These are phyloP conservation scores for Forficula auricularia DNA, from an alignment of 1,140 invertebrate species.

Conservation along the genomic window DNA sequence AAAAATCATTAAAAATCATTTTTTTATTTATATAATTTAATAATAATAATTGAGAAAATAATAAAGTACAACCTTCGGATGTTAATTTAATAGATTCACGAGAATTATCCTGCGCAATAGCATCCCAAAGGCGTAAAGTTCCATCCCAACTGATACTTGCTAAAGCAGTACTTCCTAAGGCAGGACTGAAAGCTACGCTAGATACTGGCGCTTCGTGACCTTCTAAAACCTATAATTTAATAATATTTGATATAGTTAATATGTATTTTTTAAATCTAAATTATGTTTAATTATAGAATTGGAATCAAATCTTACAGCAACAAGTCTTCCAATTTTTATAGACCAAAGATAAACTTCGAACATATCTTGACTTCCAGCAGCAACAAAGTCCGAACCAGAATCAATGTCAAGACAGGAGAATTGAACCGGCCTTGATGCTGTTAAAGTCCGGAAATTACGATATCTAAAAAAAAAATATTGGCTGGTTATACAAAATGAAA, in stretches of 20 bases:
- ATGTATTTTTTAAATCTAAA: slow-evolving; percentile 4
- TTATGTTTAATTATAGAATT: slow-evolving; percentile 1
- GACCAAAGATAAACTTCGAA: slow-evolving; percentile 96
- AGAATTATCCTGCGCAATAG: slow-evolving; percentile 59
- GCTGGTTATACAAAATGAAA: slow-evolving; percentile 3
- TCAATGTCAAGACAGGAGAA: slow-evolving; percentile 85
- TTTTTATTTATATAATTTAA: neutral
- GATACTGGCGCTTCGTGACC: slow-evolving; percentile 87
- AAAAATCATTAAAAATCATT: slow-evolving; percentile 6
- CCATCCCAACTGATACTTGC: slow-evolving; percentile 89
- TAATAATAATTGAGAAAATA: neutral
- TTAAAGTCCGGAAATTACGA: slow-evolving; percentile 91
- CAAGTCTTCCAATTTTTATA: slow-evolving; percentile 68
- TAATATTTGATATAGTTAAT: slow-evolving; percentile 7
- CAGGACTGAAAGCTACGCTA: slow-evolving; percentile 63
- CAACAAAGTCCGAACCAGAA: slow-evolving; percentile 73
- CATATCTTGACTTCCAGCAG: slow-evolving; percentile 78
- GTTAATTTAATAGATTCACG: slow-evolving; percentile 65
- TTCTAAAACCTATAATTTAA: slow-evolving; percentile 44
- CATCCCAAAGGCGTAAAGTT: slow-evolving; percentile 80
- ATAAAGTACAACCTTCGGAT: slow-evolving; percentile 45
- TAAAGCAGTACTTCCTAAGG: slow-evolving; percentile 47
- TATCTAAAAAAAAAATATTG: slow-evolving; percentile 39
- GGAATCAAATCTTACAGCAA: slow-evolving; percentile 48
- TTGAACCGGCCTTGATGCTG: slow-evolving; percentile 74